These are phyloP conservation scores for Myiozetetes cayanensis DNA, from an alignment of 2,113 vertebrate species.

Conservation along the genomic window DNA sequence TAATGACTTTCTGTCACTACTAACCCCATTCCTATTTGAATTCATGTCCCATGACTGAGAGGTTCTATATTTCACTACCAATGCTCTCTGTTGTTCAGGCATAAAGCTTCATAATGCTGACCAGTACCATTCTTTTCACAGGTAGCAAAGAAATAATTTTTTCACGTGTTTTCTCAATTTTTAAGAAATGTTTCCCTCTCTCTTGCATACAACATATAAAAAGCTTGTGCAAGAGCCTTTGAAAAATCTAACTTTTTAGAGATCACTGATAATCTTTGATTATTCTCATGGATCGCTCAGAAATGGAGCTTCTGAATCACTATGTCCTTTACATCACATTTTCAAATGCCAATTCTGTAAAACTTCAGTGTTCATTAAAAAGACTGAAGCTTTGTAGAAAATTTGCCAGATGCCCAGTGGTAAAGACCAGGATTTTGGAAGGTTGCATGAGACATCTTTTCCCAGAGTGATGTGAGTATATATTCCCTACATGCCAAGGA, in stretches of 20 bases:
- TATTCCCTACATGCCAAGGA: background rate
- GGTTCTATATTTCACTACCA: conserved; percentile 41
- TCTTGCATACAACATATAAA: background rate
- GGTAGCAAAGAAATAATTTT: background rate
- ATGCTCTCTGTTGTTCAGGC: background rate
- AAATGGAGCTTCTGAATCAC: background rate
- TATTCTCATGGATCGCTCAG: background rate
- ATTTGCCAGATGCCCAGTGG: background rate
- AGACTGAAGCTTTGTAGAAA: background rate
- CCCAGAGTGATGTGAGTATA: background rate
- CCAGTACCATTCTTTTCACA: background rate
- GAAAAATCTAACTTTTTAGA: background rate
- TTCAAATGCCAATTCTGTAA: background rate
- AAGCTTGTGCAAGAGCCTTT: background rate
- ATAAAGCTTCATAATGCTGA: background rate
- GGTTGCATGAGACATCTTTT: background rate
- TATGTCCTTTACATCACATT: background rate
- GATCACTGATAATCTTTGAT: background rate
- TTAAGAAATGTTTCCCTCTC: background rate
- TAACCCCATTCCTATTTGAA: conserved; percentile 47
- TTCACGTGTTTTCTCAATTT: background rate
- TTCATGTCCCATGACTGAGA: conserved; percentile 48
- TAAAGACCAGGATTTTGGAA: conserved; percentile 20
- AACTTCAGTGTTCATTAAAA: background rate
- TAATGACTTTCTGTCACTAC: conserved; percentile 69